These are phyloP conservation scores for Abscondita cerata DNA, from an alignment of 2,888 invertebrate genomes.

Conservation along the genomic window DNA sequence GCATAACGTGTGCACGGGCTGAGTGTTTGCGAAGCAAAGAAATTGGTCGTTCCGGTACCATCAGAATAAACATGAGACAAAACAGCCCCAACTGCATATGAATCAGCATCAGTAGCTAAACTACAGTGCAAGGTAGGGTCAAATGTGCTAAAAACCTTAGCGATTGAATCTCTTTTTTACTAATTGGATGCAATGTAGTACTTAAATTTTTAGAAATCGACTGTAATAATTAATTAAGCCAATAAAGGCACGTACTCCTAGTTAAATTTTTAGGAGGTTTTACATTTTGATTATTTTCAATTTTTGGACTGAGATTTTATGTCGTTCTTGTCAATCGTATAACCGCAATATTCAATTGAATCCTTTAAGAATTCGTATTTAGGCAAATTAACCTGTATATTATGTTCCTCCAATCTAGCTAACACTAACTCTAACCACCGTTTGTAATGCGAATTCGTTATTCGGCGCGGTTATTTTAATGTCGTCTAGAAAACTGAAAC, in stretches of 20 bases:
- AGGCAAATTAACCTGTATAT: not conserved
- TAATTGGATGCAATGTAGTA: not conserved
- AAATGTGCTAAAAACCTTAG: too few relatives aligned
- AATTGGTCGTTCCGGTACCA: too few relatives aligned
- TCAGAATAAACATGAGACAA: too few relatives aligned
- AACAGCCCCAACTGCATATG: too few relatives aligned
- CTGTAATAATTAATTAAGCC: slow-evolving; percentile 13
- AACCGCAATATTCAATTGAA: slow-evolving; percentile 2
- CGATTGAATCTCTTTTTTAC: not conserved
- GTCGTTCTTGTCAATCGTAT: not conserved
- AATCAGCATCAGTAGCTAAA: too few relatives aligned
- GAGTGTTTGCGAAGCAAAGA: too few relatives aligned
- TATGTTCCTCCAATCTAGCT: too few relatives aligned
- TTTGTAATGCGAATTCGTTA: too few relatives aligned
- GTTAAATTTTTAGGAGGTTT: not conserved
- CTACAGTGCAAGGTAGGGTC: too few relatives aligned
- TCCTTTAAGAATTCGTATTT: not conserved
- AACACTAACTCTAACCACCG: too few relatives aligned
- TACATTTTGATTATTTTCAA: not conserved
- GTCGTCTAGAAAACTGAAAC: not conserved
- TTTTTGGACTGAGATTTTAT: not conserved
- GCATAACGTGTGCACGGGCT: too few relatives aligned
- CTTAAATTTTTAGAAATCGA: slow-evolving; percentile 2
- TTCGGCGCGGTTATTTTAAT: not conserved
- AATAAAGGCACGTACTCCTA: not conserved